phyloP scores from a whole-genome alignment of 2,797 vertebrate genomes.

The Sebastolobus altivelis region DNA sequence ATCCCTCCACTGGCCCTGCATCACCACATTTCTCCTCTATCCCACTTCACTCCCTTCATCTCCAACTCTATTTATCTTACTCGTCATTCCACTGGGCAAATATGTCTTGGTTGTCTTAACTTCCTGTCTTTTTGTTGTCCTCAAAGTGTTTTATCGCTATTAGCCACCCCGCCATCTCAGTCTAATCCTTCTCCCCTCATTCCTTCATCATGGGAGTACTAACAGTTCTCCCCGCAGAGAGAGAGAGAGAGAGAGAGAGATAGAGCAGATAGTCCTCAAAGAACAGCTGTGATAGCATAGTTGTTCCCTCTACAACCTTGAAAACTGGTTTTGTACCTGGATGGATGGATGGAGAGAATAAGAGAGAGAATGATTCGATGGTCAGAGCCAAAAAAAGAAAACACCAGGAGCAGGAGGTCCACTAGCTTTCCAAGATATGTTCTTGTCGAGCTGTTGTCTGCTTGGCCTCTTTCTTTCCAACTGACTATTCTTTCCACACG shows the following conservation, averaged over 20 bases:
- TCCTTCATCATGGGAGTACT: constrained; percentile 36
- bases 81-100: constrained; percentile 43
- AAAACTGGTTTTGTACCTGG: constrained; percentile 11
- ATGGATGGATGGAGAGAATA: constrained; percentile 3
- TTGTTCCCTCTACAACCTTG: constrained; percentile 24
- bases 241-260: constrained; percentile 6
- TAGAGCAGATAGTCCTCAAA: constrained; percentile 33
- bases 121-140: constrained; percentile 50
- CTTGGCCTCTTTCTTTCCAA: constrained; percentile 34
- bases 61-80: constrained; percentile 53
- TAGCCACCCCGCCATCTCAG: constrained; percentile 34
- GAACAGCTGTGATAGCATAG: constrained; percentile 16
- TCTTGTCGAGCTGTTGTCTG: constrained; percentile 33
- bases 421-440: constrained; percentile 19
- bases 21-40: constrained; percentile 53
- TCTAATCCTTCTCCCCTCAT: constrained; percentile 37
- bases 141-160: constrained; percentile 51
- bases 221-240: constrained; percentile 49
- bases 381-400: neutral
- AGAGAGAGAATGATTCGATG: constrained; percentile 1
- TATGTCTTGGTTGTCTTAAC: constrained; percentile 56
- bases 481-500: constrained; percentile 34
- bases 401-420: constrained; percentile 4
- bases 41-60: constrained; percentile 57
- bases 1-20: constrained; percentile 58